Evolutionary conservation across 2,888 invertebrate species (phyloP), one percentile per base, ranked within the genome.

Genomic region (Drosophila neonasuta): DNA sequence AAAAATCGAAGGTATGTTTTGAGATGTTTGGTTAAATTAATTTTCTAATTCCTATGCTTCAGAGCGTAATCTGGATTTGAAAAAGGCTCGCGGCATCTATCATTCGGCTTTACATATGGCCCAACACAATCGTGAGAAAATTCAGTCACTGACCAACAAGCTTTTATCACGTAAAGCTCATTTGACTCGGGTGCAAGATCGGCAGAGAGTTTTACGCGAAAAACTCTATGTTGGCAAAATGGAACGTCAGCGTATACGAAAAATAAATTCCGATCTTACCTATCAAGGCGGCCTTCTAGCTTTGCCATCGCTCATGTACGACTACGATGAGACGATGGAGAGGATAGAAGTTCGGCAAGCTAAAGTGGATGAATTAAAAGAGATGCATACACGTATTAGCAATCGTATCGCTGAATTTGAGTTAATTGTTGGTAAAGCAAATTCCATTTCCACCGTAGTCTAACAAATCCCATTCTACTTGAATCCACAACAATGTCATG

Each of bases 1-100:
- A 15, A 41, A 41, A 15, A 41, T 41, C 39, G 39, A 41, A 41
- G 39, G 39, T 41, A 7, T 36, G 36, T 36, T n/a, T 36, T n/a
- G 5, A 32, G 0, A 3, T 32, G 32, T 2, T 36, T 2, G 0
- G 5, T 5, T 11, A 11, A 36, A n/a, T 36, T 36, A 2, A 36
- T n/a, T 2, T n/a, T 9, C 32, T 10, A 36, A n/a, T 6, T 6
- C 2, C n/a, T 41, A 3, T 41, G 8, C 8, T 7, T 15, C 8
- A 41, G 39, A 41, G 1, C 39, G 39, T 2, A 41, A 41, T 41
- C 1, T 2, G 0, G 39, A 41, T 8, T 41, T 41, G 15, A 41
- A 41, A 11, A 41, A 15, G 8, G 13, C 39, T 15, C 39, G 39
- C 1, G 7, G 1, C 8, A 2, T 6, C 2, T 41, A 41, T 7